Percentiles rank a stretch among this genome's conserved stretches.
These are phyloP conservation scores for Adelognathus sp. DNA, from an alignment of 2,888 invertebrate genomes.

Conservation along the genomic window DNA sequence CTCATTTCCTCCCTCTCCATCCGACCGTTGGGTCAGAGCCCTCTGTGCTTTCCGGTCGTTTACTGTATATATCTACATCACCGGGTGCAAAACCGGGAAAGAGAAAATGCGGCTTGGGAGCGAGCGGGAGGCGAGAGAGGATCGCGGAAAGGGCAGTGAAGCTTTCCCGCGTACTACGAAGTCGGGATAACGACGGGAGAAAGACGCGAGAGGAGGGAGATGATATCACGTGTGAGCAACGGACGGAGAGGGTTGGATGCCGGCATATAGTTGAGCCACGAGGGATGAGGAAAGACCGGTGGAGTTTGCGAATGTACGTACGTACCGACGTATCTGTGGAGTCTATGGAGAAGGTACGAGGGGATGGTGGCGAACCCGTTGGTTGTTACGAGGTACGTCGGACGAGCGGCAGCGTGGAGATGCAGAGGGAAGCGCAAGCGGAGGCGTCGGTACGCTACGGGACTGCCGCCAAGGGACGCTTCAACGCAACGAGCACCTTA, in stretches of 20 bases:
- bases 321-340: slow-evolving; percentile 23
- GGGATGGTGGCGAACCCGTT: slow-evolving; percentile 55
- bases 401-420: slow-evolving; percentile 31
- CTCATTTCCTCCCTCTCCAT: not conserved
- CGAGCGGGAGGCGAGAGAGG: not conserved
- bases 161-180: slow-evolving; percentile 52
- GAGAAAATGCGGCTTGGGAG: slow-evolving; percentile 22
- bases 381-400: slow-evolving; percentile 62
- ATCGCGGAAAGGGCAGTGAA: slow-evolving; percentile 29
- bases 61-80: slow-evolving; percentile 9
- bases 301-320: slow-evolving; percentile 2
- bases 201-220: slow-evolving; percentile 60
- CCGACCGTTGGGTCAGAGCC: not conserved
- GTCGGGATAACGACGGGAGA: slow-evolving; percentile 70
- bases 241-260: slow-evolving; percentile 36
- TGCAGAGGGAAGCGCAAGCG: slow-evolving; percentile 38
- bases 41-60: slow-evolving; percentile 15
- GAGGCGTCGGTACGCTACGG: slow-evolving; percentile 70
- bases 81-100: slow-evolving; percentile 10
- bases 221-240: slow-evolving; percentile 69
- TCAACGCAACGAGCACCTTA: slow-evolving; percentile 79
- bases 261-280: slow-evolving; percentile 32
- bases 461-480: slow-evolving; percentile 78
- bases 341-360: slow-evolving; percentile 30
- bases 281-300: slow-evolving; percentile 24